A percentile compares a stretch with the other conserved stretches of the same genome.
Evolutionary conservation across 2,113 vertebrate species (phyloP).

Genomic region (Formicarius rufipectus): DNA sequence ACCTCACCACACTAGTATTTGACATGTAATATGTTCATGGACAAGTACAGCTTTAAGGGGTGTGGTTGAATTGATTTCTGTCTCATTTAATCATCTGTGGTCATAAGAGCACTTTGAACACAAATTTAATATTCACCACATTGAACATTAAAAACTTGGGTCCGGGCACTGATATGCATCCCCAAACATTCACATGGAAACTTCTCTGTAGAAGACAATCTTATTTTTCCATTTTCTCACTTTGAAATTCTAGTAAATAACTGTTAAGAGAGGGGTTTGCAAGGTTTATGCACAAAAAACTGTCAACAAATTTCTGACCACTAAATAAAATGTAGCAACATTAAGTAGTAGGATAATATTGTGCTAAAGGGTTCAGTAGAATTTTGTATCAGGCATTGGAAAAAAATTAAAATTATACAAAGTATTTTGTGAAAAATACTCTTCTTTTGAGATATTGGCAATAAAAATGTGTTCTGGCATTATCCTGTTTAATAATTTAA

Average conservation of each 20-base stretch:
- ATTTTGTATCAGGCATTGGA: not conserved
- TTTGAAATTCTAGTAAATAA: not conserved
- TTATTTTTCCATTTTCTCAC: not conserved
- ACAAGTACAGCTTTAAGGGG: not conserved
- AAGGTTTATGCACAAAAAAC: not conserved
- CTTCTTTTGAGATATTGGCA: not conserved
- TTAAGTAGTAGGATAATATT: not conserved
- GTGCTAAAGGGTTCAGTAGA: not conserved
- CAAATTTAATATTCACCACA: not conserved
- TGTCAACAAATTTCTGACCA: not conserved
- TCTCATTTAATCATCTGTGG: not conserved
- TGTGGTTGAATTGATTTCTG: not conserved
- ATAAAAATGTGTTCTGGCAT: accelerated
- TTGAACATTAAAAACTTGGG: not conserved
- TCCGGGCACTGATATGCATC: accelerated
- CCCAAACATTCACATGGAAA: not conserved
- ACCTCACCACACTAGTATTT: not conserved
- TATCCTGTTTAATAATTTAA: not conserved
- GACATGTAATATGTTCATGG: not conserved
- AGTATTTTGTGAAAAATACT: not conserved
- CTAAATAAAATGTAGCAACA: not conserved
- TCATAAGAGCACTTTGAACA: not conserved
- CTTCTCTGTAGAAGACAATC: not conserved
- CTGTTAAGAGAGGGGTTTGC: not conserved
- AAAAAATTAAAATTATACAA: not conserved